phyloP scores from a whole-genome alignment of 2,113 vertebrate species.

The Phylloscopus whistleri region DNA sequence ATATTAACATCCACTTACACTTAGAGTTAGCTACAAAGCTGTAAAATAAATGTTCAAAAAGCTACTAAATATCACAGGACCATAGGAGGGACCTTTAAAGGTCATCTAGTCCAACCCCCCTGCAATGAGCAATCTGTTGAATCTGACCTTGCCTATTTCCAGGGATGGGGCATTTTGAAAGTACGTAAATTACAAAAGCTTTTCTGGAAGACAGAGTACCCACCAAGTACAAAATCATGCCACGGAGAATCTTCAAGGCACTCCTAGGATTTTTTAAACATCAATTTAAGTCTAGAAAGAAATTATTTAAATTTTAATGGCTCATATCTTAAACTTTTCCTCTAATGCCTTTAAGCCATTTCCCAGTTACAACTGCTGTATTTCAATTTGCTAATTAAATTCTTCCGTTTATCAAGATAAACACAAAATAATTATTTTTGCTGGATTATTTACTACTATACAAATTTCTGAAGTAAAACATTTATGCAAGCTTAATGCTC shows the following conservation, averaged over 20 bases:
- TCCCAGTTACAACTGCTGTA: background rate
- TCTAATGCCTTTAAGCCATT: background rate
- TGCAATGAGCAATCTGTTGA: background rate
- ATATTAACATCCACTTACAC: background rate
- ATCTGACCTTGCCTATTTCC: background rate
- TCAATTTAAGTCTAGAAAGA: constrained; percentile 15
- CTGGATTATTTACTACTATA: background rate
- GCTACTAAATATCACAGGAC: background rate
- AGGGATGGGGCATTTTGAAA: background rate
- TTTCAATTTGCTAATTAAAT: background rate
- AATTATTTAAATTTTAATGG: background rate
- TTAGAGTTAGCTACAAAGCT: background rate
- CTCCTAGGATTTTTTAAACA: background rate
- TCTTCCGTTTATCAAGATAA: background rate
- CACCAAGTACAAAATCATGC: background rate
- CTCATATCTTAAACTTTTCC: background rate
- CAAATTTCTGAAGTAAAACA: background rate
- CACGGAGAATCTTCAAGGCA: constrained; percentile 25
- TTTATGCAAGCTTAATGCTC: background rate
- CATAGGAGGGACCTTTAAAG: background rate
- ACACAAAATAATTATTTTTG: background rate
- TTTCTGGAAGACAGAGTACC: constrained; percentile 21
- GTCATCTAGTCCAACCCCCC: background rate
- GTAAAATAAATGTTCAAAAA: background rate
- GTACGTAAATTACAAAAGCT: background rate